Evolutionary conservation across 1,140 invertebrate species (phyloP).

Genomic region (Leptonema lineaticorne): DNA sequence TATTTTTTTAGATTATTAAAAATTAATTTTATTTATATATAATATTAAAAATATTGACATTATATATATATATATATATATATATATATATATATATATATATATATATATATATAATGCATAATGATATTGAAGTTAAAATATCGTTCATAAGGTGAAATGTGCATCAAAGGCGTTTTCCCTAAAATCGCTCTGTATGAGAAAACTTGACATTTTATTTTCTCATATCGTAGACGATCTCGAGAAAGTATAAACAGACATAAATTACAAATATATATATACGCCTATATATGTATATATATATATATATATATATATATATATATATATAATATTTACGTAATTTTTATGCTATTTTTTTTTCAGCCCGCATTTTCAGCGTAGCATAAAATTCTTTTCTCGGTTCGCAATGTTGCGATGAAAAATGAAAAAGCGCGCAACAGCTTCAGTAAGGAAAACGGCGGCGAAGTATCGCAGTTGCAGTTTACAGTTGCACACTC

Average conservation of each 20-base stretch:
- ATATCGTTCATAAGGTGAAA: neutral
- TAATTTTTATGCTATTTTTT: too few relatives aligned
- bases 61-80: neutral
- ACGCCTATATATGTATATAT: neutral
- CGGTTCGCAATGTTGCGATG: too few relatives aligned
- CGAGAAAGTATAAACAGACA: neutral
- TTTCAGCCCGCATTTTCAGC: too few relatives aligned
- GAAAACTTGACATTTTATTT: too few relatives aligned
- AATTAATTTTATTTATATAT: too few relatives aligned
- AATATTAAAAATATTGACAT: too few relatives aligned
- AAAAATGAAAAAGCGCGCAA: neutral
- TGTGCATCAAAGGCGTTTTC: too few relatives aligned
- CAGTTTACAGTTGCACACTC: conserved; percentile 2
- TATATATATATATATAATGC: neutral
- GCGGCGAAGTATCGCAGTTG: conserved; percentile 7
- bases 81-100: neutral
- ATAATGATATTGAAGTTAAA: neutral
- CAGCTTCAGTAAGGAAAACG: conserved; percentile 9
- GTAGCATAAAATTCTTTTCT: too few relatives aligned
- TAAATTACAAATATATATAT: neutral
- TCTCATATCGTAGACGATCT: too few relatives aligned
- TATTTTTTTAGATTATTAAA: too few relatives aligned
- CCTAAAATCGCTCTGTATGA: too few relatives aligned
- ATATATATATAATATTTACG: too few relatives aligned
- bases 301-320: neutral